Percentiles rank a stretch among this genome's conserved stretches.
Evolutionary conservation across 2,113 vertebrate genomes (phyloP).

Genomic region (Nothobranchius furzeri): DNA sequence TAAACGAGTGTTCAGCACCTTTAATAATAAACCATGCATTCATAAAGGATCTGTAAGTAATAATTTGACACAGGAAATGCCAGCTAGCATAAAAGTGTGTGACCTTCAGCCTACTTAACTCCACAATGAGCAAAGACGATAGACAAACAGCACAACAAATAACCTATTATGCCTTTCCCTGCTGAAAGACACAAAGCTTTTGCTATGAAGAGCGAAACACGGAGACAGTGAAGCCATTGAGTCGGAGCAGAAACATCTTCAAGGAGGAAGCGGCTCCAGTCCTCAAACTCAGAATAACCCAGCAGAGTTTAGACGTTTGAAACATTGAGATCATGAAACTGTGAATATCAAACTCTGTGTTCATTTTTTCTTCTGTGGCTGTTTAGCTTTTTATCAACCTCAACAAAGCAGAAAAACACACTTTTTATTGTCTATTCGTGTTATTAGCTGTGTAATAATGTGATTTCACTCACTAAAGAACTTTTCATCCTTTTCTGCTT

Average conservation of each 20-base stretch:
- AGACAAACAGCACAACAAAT: slow-evolving; percentile 63
- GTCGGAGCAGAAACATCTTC: slow-evolving; percentile 45
- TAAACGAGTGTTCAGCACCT: too few relatives aligned
- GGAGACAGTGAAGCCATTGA: slow-evolving; percentile 56
- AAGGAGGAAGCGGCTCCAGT: slow-evolving; percentile 7
- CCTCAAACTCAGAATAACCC: background rate
- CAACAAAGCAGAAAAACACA: too few relatives aligned
- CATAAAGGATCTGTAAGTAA: slow-evolving; percentile 5
- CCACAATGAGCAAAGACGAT: slow-evolving; percentile 41
- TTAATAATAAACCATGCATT: slow-evolving; percentile 2
- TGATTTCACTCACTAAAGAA: too few relatives aligned
- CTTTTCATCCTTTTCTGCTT: too few relatives aligned
- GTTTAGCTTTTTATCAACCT: too few relatives aligned
- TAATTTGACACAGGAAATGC: slow-evolving; percentile 32
- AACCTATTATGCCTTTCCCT: slow-evolving; percentile 51
- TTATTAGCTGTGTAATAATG: too few relatives aligned
- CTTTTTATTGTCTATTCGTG: too few relatives aligned
- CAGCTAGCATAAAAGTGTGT: slow-evolving; percentile 43
- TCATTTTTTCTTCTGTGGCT: too few relatives aligned
- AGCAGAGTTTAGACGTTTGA: background rate
- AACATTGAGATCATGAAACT: too few relatives aligned
- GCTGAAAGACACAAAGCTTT: slow-evolving; percentile 60
- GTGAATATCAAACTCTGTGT: too few relatives aligned
- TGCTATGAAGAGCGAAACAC: slow-evolving; percentile 51
- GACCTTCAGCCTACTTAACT: slow-evolving; percentile 65